Conservation (phyloP, 2,113 vertebrate genomes). For the Chiloscyllium plagiosum region DNA sequence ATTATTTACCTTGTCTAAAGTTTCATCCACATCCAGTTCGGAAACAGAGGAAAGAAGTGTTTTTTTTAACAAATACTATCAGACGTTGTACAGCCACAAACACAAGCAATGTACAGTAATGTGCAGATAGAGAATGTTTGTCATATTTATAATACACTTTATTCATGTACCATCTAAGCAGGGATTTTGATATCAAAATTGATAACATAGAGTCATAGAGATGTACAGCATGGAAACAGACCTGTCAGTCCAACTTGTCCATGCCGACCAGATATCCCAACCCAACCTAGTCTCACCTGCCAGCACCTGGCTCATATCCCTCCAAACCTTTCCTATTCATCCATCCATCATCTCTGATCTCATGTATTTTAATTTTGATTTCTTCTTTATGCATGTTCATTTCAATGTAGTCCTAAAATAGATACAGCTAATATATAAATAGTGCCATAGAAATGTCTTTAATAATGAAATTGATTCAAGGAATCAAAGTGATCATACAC, state of each 20-base stretch:
- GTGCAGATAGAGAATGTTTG: not conserved
- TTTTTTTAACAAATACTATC: not conserved
- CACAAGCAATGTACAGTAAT: not conserved
- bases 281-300: too few relatives aligned
- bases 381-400: not conserved
- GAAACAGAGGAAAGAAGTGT: not conserved
- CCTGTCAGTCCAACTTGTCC: too few relatives aligned
- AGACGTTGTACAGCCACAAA: not conserved
- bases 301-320: too few relatives aligned
- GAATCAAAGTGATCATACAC: not conserved
- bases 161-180: not conserved
- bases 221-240: too few relatives aligned
- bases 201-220: too few relatives aligned
- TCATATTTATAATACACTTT: not conserved
- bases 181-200: not conserved
- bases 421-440: not conserved
- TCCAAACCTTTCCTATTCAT: too few relatives aligned
- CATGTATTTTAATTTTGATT: not conserved
- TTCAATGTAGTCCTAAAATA: not conserved
- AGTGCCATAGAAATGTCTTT: not conserved
- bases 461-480: not conserved
- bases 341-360: too few relatives aligned
- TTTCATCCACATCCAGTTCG: conserved; percentile 7
- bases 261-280: too few relatives aligned
- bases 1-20: conserved; percentile 32